These are phyloP conservation scores for Sebastes nivosus DNA, from an alignment of 2,797 vertebrate genomes.

Conservation along the genomic window DNA sequence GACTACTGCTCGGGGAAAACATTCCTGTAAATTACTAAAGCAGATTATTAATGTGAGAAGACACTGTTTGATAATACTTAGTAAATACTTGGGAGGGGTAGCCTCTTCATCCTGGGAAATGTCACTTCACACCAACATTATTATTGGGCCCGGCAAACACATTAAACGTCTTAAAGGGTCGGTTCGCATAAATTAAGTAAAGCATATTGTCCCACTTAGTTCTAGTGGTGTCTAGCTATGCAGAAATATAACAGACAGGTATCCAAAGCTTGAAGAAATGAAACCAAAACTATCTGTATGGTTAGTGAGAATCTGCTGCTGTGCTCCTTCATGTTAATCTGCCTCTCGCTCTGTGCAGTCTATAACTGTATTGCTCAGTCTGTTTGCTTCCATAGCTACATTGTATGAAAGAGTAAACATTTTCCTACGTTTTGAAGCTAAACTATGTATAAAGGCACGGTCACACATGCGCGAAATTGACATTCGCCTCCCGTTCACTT, in stretches of 20 bases:
- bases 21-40: constrained; percentile 41
- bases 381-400: too few relatives aligned
- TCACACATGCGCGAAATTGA: too few relatives aligned
- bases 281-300: neutral
- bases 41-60: constrained; percentile 52
- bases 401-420: too few relatives aligned
- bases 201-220: neutral
- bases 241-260: neutral
- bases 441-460: too few relatives aligned
- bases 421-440: too few relatives aligned
- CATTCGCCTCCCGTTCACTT: too few relatives aligned
- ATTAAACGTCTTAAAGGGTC: neutral
- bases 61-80: constrained; percentile 25
- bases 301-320: neutral
- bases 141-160: neutral
- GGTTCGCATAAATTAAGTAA: neutral
- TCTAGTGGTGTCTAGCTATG: neutral
- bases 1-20: constrained; percentile 32
- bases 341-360: neutral
- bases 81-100: constrained; percentile 34
- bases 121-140: constrained; percentile 9
- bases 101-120: constrained; percentile 31
- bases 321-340: neutral
- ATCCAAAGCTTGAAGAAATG: neutral
- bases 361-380: neutral